Percentiles rank a stretch among this genome's conserved stretches.
Evolutionary conservation across 2,113 vertebrate genomes (phyloP).

Genomic region (Cephalopholis sonnerati): DNA sequence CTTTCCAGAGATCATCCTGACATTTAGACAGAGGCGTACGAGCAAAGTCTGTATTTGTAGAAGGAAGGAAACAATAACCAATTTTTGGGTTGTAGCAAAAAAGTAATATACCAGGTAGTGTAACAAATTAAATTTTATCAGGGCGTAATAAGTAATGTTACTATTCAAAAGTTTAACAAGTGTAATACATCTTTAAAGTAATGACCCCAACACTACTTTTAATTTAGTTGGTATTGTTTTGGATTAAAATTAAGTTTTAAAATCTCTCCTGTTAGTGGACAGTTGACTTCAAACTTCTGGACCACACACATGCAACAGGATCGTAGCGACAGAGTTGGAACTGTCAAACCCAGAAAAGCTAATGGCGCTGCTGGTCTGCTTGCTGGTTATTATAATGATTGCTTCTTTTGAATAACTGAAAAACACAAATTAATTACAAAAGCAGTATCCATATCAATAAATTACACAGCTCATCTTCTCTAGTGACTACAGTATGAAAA

Average conservation of each 20-base stretch:
- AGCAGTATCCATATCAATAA: conserved; percentile 69
- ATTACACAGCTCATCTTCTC: conserved; percentile 62
- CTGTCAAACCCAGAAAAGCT: not conserved
- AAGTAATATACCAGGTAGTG: no score
- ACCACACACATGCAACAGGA: conserved; percentile 25
- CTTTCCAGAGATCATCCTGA: no score
- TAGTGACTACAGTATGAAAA: conserved; percentile 59
- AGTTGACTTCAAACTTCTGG: conserved; percentile 4
- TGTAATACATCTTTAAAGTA: no score
- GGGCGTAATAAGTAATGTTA: no score
- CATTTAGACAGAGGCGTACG: no score
- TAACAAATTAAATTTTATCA: no score
- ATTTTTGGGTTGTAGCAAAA: no score
- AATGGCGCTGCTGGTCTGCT: conserved; percentile 24
- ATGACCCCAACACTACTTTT: no score
- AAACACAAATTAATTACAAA: conserved; percentile 67
- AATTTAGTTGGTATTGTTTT: not conserved
- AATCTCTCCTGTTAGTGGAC: not conserved
- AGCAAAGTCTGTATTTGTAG: no score
- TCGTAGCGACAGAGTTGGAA: not conserved
- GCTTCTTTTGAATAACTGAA: conserved; percentile 43
- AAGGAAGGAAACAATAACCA: no score
- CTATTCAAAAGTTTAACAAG: no score
- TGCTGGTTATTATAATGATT: conserved; percentile 32
- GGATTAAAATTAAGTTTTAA: not conserved